A percentile compares a stretch with the other conserved stretches of the same genome.
Evolutionary conservation across 2,888 invertebrate genomes (phyloP).

Genomic region (Ethmia dodecea): DNA sequence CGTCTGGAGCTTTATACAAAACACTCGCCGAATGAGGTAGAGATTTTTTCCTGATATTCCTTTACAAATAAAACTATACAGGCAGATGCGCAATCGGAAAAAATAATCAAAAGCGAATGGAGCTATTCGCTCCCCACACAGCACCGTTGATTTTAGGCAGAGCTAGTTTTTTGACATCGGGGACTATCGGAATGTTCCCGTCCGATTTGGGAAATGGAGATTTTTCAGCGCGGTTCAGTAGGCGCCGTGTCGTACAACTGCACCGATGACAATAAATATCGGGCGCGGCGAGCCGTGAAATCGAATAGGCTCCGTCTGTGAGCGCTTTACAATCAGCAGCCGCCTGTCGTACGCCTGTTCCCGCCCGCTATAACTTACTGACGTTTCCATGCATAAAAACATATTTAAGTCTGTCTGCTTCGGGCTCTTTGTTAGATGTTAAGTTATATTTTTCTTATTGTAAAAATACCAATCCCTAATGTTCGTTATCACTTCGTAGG

Average conservation of each 20-base stretch:
- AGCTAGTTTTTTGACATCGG: slow-evolving; percentile 32
- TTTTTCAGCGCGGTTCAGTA: slow-evolving; percentile 74
- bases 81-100: no score
- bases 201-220: slow-evolving; percentile 66
- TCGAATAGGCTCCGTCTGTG: slow-evolving; percentile 77
- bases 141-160: background rate
- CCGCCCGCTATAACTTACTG: slow-evolving; percentile 57
- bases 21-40: no score
- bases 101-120: no score
- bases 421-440: no score
- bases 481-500: no score
- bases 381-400: slow-evolving; percentile 58
- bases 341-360: slow-evolving; percentile 59
- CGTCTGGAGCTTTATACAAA: no score
- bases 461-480: no score
- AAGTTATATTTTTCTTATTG: no score
- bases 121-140: no score
- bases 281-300: slow-evolving; percentile 75
- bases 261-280: slow-evolving; percentile 78
- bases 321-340: slow-evolving; percentile 76
- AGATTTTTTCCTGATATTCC: no score
- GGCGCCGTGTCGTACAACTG: slow-evolving; percentile 73
- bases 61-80: no score
- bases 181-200: slow-evolving; percentile 60
- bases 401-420: no score